A percentile compares a stretch with the other conserved stretches of the same genome.
Conservation (phyloP, 2,888 invertebrate species). For the Microplitis manilae region DNA sequence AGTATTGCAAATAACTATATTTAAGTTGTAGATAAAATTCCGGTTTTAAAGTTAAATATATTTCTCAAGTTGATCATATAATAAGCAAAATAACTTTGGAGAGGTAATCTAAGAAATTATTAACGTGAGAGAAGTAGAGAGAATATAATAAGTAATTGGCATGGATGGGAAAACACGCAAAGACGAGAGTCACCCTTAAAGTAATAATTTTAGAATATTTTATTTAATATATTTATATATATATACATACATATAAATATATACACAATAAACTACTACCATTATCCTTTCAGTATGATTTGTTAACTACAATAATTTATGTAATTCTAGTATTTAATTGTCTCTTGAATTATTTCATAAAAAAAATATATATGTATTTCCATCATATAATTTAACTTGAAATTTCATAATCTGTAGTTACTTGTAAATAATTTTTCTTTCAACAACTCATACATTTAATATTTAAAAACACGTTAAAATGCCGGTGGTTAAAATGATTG, state of each 20-base stretch:
- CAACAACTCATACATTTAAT: background rate
- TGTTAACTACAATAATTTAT: background rate
- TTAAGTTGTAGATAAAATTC: constrained; percentile 3
- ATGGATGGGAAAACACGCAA: constrained; percentile 18
- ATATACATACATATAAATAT: background rate
- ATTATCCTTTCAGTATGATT: constrained; percentile 1
- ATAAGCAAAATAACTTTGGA: constrained; percentile 22
- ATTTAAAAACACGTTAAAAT: too few relatives aligned
- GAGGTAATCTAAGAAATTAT: constrained; percentile 32
- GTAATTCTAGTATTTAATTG: constrained; percentile 14
- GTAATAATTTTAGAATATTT: constrained; percentile 8
- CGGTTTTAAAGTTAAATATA: constrained; percentile 17
- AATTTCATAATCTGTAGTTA: background rate
- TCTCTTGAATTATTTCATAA: background rate
- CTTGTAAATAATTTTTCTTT: background rate
- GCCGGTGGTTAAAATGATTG: background rate
- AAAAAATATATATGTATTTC: background rate
- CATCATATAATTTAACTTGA: background rate
- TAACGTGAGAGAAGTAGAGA: constrained; percentile 19
- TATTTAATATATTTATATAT: background rate
- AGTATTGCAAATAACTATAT: background rate
- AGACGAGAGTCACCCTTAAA: constrained; percentile 19
- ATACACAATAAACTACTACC: background rate
- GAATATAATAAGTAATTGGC: constrained; percentile 14
- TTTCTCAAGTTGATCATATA: background rate